A percentile compares a stretch with the other conserved stretches of the same genome.
phyloP scores from a whole-genome alignment of 2,888 invertebrate genomes.

The Thyatira batis region DNA sequence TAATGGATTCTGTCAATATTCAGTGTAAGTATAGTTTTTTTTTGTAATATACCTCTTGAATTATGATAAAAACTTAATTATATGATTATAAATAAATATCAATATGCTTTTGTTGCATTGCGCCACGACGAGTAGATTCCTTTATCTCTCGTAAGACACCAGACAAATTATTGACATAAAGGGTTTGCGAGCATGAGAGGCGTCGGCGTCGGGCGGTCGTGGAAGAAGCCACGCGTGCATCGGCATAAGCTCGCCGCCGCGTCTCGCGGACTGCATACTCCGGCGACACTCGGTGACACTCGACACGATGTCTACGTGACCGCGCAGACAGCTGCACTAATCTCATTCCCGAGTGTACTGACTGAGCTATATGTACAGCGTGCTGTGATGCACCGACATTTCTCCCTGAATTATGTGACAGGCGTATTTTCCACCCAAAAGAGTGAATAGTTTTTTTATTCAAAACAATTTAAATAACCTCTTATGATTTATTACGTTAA shows the following conservation, averaged over 20 bases:
- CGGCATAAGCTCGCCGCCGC: conserved; percentile 50
- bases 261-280: conserved; percentile 28
- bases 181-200: conserved; percentile 9
- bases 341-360: conserved; percentile 49
- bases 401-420: neutral
- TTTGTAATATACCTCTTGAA: no score
- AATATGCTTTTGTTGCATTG: conserved; percentile 14
- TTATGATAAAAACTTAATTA: no score
- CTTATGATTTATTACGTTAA: no score
- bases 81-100: no score
- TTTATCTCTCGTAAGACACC: conserved; percentile 5
- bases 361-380: conserved; percentile 6
- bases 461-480: no score
- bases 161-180: conserved; percentile 38
- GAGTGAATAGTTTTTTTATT: neutral
- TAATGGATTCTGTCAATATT: conserved; percentile 56
- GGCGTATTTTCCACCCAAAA: neutral
- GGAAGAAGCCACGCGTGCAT: conserved; percentile 47
- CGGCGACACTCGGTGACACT: conserved; percentile 52
- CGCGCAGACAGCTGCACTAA: conserved; percentile 73
- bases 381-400: neutral
- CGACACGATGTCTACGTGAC: conserved; percentile 72
- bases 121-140: neutral
- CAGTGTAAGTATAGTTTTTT: no score
- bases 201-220: conserved; percentile 3